Conservation (phyloP, 1,140 invertebrate species). For the Brachionus rubens region DNA sequence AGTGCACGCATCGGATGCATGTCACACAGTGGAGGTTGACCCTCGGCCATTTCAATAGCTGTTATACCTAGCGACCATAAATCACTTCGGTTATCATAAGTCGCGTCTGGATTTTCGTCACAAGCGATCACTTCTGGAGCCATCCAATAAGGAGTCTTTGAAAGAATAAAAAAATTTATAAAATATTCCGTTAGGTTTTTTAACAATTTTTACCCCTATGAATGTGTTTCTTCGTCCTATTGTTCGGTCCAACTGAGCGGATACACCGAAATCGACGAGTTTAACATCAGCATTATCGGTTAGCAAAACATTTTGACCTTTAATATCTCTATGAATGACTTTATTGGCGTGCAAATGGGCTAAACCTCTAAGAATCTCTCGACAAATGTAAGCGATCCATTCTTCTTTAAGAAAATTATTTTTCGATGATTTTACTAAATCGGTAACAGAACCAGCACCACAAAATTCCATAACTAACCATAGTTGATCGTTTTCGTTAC, state of each 20-base stretch:
- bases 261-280: slow-evolving; percentile 98
- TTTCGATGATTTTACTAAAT: slow-evolving; percentile 81
- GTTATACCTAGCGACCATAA: slow-evolving; percentile 98
- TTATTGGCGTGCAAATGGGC: slow-evolving; percentile 97
- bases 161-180: slow-evolving; percentile 61
- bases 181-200: slow-evolving; percentile 84
- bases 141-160: slow-evolving; percentile 73
- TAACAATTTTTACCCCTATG: slow-evolving; percentile 68
- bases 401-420: slow-evolving; percentile 96
- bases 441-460: slow-evolving; percentile 96
- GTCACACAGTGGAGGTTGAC: slow-evolving; percentile 86
- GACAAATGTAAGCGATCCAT: slow-evolving; percentile 99
- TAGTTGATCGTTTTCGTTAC: slow-evolving; percentile 84
- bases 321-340: slow-evolving; percentile 99
- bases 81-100: slow-evolving; percentile 97
- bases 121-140: slow-evolving; percentile 92
- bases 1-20: slow-evolving; percentile 98
- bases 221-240: slow-evolving; percentile 98
- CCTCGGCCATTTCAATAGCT: slow-evolving; percentile 99
- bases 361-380: slow-evolving; percentile 86
- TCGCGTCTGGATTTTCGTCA: slow-evolving; percentile 98
- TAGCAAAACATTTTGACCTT: slow-evolving; percentile 97
- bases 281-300: slow-evolving; percentile 99
- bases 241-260: slow-evolving; percentile 95
- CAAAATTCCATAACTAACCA: slow-evolving; percentile 99